phyloP scores from a whole-genome alignment of 2,113 vertebrate genomes.

The Syngnathoides biaculeatus region DNA sequence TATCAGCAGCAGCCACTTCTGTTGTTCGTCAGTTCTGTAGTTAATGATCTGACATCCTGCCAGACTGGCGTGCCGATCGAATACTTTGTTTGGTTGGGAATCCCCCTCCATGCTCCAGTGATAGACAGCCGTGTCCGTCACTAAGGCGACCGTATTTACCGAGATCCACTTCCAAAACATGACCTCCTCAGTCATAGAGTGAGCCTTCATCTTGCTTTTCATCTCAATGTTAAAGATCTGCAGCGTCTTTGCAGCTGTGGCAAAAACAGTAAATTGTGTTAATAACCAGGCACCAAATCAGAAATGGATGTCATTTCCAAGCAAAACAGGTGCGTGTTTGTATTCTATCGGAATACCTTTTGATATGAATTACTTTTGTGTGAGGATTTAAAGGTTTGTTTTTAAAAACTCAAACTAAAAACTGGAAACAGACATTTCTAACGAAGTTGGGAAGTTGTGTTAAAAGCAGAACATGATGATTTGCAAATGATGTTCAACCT shows the following conservation, averaged over 20 bases:
- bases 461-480: too few relatives aligned
- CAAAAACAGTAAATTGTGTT: neutral
- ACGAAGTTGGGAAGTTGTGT: too few relatives aligned
- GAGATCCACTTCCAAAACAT: constrained; percentile 97
- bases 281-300: neutral
- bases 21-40: constrained; percentile 86
- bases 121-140: constrained; percentile 85
- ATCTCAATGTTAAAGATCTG: constrained; percentile 96
- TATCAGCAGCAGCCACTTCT: constrained; percentile 89
- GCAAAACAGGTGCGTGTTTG: neutral
- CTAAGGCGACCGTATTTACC: constrained; percentile 85
- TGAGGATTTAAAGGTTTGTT: too few relatives aligned
- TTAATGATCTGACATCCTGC: constrained; percentile 89
- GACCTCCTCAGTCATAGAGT: constrained; percentile 88
- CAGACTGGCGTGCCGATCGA: constrained; percentile 86
- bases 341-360: too few relatives aligned
- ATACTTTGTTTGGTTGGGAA: constrained; percentile 86
- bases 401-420: too few relatives aligned
- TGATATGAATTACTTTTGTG: too few relatives aligned
- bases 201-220: constrained; percentile 94
- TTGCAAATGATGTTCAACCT: too few relatives aligned
- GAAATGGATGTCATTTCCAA: neutral
- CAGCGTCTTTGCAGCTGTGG: constrained; percentile 86
- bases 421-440: too few relatives aligned
- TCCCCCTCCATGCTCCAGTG: constrained; percentile 95